phyloP scores from a whole-genome alignment of 2,888 invertebrate species.

The Drosophila rubida region DNA sequence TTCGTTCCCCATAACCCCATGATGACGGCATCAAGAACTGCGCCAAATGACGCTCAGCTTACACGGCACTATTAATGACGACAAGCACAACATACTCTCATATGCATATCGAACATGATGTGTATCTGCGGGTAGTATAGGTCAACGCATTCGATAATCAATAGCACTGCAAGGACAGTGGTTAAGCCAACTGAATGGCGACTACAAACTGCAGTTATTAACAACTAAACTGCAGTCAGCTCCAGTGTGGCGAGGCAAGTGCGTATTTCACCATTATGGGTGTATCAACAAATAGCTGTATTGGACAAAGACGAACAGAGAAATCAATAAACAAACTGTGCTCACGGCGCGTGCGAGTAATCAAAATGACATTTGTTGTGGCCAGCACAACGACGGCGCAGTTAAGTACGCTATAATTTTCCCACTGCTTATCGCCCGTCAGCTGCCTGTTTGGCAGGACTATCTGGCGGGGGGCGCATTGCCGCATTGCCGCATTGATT shows the following conservation, averaged over 20 bases:
- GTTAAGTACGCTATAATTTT: conserved; percentile 49
- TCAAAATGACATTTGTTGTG: conserved; percentile 72
- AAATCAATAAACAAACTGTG: conserved; percentile 67
- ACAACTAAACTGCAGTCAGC: no score
- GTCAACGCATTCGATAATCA: conserved; percentile 38
- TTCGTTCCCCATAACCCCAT: neutral
- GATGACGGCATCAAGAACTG: conserved; percentile 35
- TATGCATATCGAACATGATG: conserved; percentile 10
- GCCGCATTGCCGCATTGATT: conserved; percentile 55
- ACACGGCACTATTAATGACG: conserved; percentile 34
- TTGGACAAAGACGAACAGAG: conserved; percentile 42
- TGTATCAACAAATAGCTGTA: conserved; percentile 44
- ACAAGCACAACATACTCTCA: conserved; percentile 14
- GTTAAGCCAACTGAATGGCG: neutral
- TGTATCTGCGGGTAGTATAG: conserved; percentile 19
- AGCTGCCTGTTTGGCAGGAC: conserved; percentile 1
- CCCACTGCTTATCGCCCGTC: conserved; percentile 25
- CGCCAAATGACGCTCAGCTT: conserved; percentile 8
- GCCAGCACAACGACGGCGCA: conserved; percentile 43
- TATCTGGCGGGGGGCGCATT: neutral
- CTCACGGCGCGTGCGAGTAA: conserved; percentile 62
- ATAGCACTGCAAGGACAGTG: conserved; percentile 27
- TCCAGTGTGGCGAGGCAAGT: conserved; percentile 4
- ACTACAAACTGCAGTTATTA: no score
- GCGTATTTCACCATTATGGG: conserved; percentile 17